Base-by-base conservation (phyloP, 1,140 invertebrate genomes). In the Habropoda laboriosa region DNA sequence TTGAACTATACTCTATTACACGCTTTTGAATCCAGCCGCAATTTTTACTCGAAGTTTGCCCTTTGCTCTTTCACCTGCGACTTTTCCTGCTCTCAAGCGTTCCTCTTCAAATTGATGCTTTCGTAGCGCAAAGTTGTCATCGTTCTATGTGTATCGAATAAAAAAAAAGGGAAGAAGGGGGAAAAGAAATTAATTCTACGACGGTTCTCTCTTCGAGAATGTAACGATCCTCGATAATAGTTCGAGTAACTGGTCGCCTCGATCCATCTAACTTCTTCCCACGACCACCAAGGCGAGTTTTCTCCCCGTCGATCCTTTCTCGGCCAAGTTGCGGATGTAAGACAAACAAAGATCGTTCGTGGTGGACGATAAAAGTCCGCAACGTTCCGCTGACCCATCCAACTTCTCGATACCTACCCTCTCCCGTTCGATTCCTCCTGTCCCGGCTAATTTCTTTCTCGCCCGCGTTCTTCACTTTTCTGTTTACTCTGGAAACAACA, bases 401-500 rank as follows among this genome's bases (percentile, higher is more conserved):
- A 21, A 38, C 12, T 49, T 49, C 58, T 27, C 42, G 32, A 70
- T 55, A 55, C 51, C 8, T 77, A 45, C 47, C 24, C 30, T 35
- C 45, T 21, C 12, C 42, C 30, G 3, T 27, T 45, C 18, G 18
- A 16, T 13, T n/a, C 24, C 30, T 38, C 6, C 24, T 0, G n/a
- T n/a, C n/a, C 8, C 18, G 45, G 21, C 47, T 35, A 42, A 42
- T 27, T 45, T n/a, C 63, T 32, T 40, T 51, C 40, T 16, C 42
- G 21, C 16, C 18, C 47, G 18, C 3, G n/a, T 7, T 13, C 38
- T 5, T 27, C 16, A 2, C 5, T 8, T 1, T 24, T 0, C 2
- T 68, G 73, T 55, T 76, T 76, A 40, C 73, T 68, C 13, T 68
- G 38, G 21, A 32, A 67, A 67, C 35, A 64, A 42, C 27, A 18